Evolutionary conservation across 2,113 vertebrate species (phyloP).

Genomic region (Rutilus rutilus): DNA sequence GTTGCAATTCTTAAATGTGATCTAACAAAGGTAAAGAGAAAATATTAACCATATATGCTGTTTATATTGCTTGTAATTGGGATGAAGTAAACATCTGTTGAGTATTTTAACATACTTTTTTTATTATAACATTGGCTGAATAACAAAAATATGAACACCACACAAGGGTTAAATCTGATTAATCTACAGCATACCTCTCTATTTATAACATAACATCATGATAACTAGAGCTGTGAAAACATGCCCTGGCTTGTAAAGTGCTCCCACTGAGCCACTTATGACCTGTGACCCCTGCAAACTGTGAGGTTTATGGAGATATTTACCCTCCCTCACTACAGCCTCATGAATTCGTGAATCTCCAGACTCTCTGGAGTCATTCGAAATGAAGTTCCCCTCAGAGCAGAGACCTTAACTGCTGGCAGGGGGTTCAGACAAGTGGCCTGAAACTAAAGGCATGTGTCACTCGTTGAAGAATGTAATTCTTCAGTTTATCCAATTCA

Average conservation of each 20-base stretch:
- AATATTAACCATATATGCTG: no score
- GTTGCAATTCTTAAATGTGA: no score
- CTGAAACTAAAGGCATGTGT: neutral
- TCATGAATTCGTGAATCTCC: slow-evolving; percentile 20
- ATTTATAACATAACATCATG: slow-evolving; percentile 8
- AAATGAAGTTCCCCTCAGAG: neutral
- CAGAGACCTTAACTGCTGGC: neutral
- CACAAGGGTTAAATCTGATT: neutral
- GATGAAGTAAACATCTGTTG: no score
- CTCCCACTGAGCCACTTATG: neutral
- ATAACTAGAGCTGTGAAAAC: neutral
- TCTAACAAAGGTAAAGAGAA: no score
- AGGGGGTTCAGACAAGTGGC: neutral
- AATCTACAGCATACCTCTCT: neutral
- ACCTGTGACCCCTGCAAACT: slow-evolving; percentile 16
- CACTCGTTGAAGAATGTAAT: neutral
- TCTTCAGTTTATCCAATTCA: neutral
- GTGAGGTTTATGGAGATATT: slow-evolving; percentile 27
- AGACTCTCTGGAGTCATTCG: slow-evolving; percentile 24
- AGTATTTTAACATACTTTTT: no score
- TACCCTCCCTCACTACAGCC: neutral
- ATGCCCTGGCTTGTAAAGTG: neutral
- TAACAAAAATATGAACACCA: no score
- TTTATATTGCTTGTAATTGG: no score
- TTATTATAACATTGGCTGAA: no score